phyloP scores from a whole-genome alignment of 2,113 vertebrate species.

The Hassar affinis region DNA sequence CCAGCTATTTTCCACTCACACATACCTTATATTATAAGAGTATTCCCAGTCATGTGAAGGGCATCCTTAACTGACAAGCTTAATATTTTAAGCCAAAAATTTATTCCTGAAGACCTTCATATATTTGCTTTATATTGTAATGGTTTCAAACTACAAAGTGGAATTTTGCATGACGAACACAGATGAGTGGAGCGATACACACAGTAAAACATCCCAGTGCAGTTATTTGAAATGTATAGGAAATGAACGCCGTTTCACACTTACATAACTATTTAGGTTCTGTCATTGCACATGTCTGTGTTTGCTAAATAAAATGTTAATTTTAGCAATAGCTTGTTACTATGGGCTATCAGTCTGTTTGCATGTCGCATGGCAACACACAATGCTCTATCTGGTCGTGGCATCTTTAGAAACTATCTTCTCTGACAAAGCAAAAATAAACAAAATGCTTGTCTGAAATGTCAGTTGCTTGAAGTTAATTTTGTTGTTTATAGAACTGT shows the following conservation, averaged over 20 bases:
- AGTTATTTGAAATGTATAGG: too few relatives aligned
- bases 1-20: background rate
- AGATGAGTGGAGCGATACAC: background rate
- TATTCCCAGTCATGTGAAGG: background rate
- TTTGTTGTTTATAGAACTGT: background rate
- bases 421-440: background rate
- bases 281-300: background rate
- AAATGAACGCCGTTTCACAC: too few relatives aligned
- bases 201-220: background rate
- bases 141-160: background rate
- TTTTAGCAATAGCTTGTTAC: background rate
- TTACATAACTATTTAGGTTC: too few relatives aligned
- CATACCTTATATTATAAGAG: background rate
- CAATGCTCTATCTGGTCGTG: background rate
- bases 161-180: too few relatives aligned
- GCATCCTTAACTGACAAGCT: background rate
- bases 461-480: background rate
- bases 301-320: background rate
- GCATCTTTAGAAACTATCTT: background rate
- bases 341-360: background rate
- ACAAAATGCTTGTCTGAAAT: background rate
- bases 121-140: background rate
- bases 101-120: background rate
- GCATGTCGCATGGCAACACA: background rate
- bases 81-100: background rate